These are phyloP conservation scores for Neocrepidodera transversa DNA, from an alignment of 2,888 invertebrate species.

Conservation along the genomic window DNA sequence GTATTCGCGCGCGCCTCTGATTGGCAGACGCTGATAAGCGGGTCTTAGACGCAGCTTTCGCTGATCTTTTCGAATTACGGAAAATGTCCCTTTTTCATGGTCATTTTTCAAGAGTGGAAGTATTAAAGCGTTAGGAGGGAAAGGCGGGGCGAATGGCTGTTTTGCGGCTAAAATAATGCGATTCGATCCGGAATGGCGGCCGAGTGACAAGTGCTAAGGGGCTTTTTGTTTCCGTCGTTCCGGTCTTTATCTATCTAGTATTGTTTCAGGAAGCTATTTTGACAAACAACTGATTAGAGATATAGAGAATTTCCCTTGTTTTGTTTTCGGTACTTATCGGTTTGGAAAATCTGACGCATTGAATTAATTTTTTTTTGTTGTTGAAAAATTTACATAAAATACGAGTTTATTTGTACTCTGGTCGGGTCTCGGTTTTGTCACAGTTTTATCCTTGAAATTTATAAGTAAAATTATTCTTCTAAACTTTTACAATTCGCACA, in stretches of 20 bases:
- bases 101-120: conserved; percentile 29
- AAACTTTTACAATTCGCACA: too few species aligned
- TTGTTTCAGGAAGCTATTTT: conserved; percentile 17
- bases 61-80: conserved; percentile 37
- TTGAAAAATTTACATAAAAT: background rate
- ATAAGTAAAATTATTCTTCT: too few species aligned
- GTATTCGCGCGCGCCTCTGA: conserved; percentile 19
- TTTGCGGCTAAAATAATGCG: conserved; percentile 20
- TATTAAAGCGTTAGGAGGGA: background rate
- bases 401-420: too few species aligned
- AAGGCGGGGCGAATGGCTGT: background rate
- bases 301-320: conserved; percentile 3
- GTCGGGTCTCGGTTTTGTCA: too few species aligned
- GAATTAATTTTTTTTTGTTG: background rate
- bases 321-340: conserved; percentile 8
- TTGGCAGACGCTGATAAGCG: conserved; percentile 37
- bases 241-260: conserved; percentile 13
- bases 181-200: conserved; percentile 10
- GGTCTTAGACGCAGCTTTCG: conserved; percentile 28
- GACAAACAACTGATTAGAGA: conserved; percentile 18
- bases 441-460: too few species aligned
- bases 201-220: conserved; percentile 14
- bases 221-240: conserved; percentile 13
- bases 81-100: conserved; percentile 31
- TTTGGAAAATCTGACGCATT: background rate